Percentiles rank a stretch among this genome's conserved stretches.
Evolutionary conservation across 1,140 invertebrate species (phyloP).

Genomic region (Venturia canescens): DNA sequence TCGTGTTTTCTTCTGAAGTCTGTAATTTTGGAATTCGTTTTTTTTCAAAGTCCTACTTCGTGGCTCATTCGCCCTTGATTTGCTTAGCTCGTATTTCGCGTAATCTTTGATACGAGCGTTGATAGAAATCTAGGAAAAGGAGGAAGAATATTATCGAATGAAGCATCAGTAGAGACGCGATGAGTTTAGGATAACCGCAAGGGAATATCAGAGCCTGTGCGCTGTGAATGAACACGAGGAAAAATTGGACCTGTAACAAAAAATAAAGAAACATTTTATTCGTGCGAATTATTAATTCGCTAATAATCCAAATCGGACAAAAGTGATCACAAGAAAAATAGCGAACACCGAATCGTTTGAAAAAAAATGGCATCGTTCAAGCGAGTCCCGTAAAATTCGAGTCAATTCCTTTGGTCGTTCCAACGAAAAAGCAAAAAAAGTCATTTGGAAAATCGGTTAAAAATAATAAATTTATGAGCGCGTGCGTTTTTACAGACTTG

Average conservation of each 20-base stretch:
- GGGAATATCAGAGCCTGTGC: constrained; percentile 84
- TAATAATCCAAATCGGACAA: too few species aligned
- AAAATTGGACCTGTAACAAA: constrained; percentile 84
- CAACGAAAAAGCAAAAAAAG: background rate
- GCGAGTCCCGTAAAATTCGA: too few species aligned
- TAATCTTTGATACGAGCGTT: constrained; percentile 83
- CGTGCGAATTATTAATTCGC: too few species aligned
- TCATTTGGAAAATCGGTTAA: background rate
- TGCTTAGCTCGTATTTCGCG: constrained; percentile 68
- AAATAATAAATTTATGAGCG: background rate
- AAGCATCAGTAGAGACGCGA: constrained; percentile 86
- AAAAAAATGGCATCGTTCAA: too few species aligned
- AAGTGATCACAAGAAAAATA: too few species aligned
- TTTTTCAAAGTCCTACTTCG: background rate
- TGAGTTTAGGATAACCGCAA: constrained; percentile 86
- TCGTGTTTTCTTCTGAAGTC: constrained; percentile 20
- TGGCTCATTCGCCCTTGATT: constrained; percentile 68
- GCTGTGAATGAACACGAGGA: constrained; percentile 86
- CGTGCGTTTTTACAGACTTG: background rate
- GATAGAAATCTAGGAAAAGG: constrained; percentile 94
- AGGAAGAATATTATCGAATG: constrained; percentile 95
- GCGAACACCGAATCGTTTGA: too few species aligned
- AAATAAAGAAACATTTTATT: constrained; percentile 19
- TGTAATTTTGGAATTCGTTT: constrained; percentile 6
- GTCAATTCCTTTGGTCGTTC: too few species aligned